A percentile compares a stretch with the other conserved stretches of the same genome.
Evolutionary conservation across 1,140 invertebrate genomes (phyloP).

Genomic region (Colletes latitarsis): DNA sequence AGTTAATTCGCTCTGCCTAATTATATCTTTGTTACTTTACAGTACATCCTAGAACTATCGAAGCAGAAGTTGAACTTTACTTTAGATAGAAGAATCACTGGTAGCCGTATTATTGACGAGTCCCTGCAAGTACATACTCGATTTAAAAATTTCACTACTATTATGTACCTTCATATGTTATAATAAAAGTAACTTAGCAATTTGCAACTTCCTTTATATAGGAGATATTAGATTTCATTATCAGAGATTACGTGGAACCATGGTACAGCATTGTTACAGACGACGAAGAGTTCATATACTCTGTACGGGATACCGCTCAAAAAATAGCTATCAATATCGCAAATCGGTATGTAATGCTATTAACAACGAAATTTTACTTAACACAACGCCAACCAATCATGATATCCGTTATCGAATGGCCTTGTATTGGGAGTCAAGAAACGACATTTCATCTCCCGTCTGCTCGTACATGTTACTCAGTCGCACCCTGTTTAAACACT

Average conservation of each 20-base stretch:
- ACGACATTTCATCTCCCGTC: no score
- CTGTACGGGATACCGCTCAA: slow-evolving; percentile 82
- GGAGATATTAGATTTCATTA: slow-evolving; percentile 88
- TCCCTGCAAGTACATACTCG: slow-evolving; percentile 82
- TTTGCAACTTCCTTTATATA: slow-evolving; percentile 48
- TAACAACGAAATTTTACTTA: no score
- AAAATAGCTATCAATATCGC: slow-evolving; percentile 83
- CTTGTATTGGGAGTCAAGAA: no score
- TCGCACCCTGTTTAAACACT: no score
- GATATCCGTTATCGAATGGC: no score
- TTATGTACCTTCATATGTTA: neutral
- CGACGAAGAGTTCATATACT: slow-evolving; percentile 82
- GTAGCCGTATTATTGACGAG: slow-evolving; percentile 87
- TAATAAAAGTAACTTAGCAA: slow-evolving; percentile 11
- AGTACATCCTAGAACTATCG: slow-evolving; percentile 74
- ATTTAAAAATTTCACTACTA: slow-evolving; percentile 35
- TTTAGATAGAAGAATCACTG: slow-evolving; percentile 83
- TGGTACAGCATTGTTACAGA: slow-evolving; percentile 86
- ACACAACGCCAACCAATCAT: no score
- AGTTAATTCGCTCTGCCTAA: neutral
- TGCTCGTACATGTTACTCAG: no score
- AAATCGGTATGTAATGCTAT: slow-evolving; percentile 77
- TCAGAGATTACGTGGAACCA: slow-evolving; percentile 89
- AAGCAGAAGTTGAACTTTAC: slow-evolving; percentile 76
- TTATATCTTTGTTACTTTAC: slow-evolving; percentile 35